Conservation (phyloP, 2,888 invertebrate genomes). For the Hyles lineata region DNA sequence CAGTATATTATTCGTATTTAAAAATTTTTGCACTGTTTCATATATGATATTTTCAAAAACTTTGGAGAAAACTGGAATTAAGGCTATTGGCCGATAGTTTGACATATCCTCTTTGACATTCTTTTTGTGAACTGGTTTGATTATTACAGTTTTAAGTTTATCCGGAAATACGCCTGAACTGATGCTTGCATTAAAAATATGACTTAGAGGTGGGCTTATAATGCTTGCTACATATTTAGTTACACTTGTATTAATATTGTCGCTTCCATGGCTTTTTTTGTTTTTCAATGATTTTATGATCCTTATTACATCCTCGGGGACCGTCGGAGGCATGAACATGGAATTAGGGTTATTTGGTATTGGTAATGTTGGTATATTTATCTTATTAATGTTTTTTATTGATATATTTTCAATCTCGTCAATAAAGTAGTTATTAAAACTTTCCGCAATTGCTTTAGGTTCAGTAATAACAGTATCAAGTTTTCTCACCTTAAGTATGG, state of each 20-base stretch:
- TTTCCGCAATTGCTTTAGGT: background rate
- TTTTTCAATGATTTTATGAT: no score
- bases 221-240: no score
- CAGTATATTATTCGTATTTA: background rate
- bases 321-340: no score
- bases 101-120: background rate
- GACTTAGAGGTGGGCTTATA: no score
- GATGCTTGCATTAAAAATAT: no score
- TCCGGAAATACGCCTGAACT: no score
- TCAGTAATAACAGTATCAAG: background rate
- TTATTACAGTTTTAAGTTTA: background rate
- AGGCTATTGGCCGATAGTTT: background rate
- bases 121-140: background rate
- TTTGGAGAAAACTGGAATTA: background rate
- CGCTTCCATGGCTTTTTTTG: no score
- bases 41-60: background rate
- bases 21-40: background rate
- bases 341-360: no score
- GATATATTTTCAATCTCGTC: background rate
- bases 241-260: no score
- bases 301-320: no score
- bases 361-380: no score
- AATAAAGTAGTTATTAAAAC: background rate
- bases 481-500: background rate
- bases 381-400: no score